Conservation (phyloP, 2,888 invertebrate genomes). For the Melinopterus prodromus region DNA sequence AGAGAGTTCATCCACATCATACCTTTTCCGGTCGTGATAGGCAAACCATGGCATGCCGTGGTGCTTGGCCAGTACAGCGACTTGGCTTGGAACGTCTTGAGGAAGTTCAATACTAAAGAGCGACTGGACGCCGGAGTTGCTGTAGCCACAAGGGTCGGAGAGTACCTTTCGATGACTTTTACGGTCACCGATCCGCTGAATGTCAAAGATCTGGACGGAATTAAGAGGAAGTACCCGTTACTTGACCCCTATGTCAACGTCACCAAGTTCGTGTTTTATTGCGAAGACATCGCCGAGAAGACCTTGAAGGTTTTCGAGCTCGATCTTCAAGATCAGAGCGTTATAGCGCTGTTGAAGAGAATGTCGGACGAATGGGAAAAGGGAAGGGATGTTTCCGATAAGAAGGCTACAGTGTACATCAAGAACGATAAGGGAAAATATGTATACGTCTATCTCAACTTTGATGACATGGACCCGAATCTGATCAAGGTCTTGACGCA, state of each 20-base stretch:
- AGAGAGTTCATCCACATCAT: neutral
- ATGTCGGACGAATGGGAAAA: conserved; percentile 14
- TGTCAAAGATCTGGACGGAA: neutral
- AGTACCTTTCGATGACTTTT: neutral
- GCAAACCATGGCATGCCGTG: neutral
- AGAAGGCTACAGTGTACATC: neutral
- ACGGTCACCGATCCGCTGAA: neutral
- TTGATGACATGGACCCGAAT: conserved; percentile 12
- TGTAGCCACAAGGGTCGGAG: neutral
- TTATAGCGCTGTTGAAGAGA: neutral
- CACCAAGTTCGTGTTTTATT: conserved; percentile 7
- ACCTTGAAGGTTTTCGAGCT: conserved; percentile 4
- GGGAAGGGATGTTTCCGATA: neutral
- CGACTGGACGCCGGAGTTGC: neutral
- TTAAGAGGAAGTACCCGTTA: conserved; percentile 7
- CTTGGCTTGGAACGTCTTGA: neutral
- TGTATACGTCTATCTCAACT: conserved; percentile 4
- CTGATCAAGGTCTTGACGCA: neutral
- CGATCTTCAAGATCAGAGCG: conserved; percentile 9
- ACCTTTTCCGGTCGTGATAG: neutral
- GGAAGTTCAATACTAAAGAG: neutral
- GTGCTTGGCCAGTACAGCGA: neutral
- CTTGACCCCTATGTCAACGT: conserved; percentile 6
- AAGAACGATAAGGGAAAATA: conserved; percentile 7
- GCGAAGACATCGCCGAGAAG: conserved; percentile 6